These are phyloP conservation scores for Pantherophis vulpinus DNA, from an alignment of 2,797 vertebrate species.

Conservation along the genomic window DNA sequence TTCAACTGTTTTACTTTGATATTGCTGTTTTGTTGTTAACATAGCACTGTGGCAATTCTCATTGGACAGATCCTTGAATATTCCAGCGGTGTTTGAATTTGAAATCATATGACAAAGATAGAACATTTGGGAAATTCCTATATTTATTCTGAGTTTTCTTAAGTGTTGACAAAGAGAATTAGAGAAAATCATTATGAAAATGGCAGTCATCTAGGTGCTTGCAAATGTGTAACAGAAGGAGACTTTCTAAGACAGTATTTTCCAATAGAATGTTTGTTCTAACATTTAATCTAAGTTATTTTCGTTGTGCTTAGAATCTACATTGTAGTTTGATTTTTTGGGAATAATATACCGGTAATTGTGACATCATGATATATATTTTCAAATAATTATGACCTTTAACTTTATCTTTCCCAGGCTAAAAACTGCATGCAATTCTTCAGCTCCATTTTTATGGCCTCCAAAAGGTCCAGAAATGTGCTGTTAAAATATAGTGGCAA, in stretches of 20 bases:
- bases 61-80: neutral
- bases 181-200: neutral
- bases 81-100: neutral
- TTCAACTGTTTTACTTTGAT: neutral
- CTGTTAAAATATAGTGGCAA: neutral
- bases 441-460: neutral
- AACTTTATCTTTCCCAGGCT: neutral
- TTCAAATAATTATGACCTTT: neutral
- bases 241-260: neutral
- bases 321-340: neutral
- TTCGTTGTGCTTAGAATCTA: neutral
- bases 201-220: neutral
- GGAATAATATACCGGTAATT: neutral
- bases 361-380: neutral
- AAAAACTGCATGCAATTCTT: neutral
- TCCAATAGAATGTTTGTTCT: neutral
- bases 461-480: neutral
- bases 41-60: neutral
- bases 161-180: neutral
- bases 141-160: neutral
- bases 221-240: neutral
- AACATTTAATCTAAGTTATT: neutral
- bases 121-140: neutral
- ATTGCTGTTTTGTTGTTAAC: neutral
- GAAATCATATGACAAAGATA: neutral